A percentile compares a stretch with the other conserved stretches of the same genome.
phyloP scores from a whole-genome alignment of 2,888 invertebrate species.

The Spialia ferax region DNA sequence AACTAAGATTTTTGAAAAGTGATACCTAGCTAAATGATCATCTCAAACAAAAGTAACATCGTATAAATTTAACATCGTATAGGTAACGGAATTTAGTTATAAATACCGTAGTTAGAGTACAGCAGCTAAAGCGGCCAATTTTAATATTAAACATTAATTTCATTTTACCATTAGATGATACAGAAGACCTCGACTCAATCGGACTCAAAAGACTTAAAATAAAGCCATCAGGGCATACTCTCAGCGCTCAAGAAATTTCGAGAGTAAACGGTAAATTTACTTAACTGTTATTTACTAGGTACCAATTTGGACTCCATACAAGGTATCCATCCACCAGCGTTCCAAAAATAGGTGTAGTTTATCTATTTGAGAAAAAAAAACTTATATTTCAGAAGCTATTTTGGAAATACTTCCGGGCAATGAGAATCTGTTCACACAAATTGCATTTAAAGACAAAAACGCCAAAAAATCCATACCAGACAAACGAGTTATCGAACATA shows the following conservation, averaged over 20 bases:
- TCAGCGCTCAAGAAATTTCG: neutral
- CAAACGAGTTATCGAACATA: neutral
- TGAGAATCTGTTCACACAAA: neutral
- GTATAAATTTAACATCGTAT: too few species aligned
- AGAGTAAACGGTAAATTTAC: slow-evolving; percentile 7
- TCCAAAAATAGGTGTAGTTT: too few species aligned
- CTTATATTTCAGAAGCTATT: slow-evolving; percentile 4
- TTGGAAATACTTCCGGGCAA: slow-evolving; percentile 7
- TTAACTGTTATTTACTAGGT: neutral
- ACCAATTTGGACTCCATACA: too few species aligned
- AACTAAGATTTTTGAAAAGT: too few species aligned
- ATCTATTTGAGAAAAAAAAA: neutral
- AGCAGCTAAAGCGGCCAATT: too few species aligned
- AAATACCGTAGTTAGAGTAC: too few species aligned
- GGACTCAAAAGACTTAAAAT: neutral
- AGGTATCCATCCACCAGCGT: too few species aligned
- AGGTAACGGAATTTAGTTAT: too few species aligned
- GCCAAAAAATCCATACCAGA: neutral
- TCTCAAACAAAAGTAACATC: too few species aligned
- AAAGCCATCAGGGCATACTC: neutral
- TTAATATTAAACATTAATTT: neutral
- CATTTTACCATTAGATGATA: neutral
- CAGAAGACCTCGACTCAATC: slow-evolving; percentile 4
- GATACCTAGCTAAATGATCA: too few species aligned
- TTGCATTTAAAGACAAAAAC: neutral